Base-by-base conservation (phyloP, 1,140 invertebrate species). In the Pseudobourletiella spinata region DNA sequence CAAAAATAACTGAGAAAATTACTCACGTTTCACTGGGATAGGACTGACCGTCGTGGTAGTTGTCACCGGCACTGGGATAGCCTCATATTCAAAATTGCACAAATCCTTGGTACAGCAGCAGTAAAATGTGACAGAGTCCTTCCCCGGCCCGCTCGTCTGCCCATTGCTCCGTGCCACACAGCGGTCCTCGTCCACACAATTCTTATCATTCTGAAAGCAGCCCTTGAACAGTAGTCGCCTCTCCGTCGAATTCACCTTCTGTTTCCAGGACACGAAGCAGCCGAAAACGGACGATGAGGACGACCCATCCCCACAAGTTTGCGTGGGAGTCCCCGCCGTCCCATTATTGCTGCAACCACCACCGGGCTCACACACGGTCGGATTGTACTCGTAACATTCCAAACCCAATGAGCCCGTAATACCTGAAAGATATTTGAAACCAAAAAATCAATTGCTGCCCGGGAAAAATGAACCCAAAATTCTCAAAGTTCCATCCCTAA, bases 61-160 rank as follows among this genome's bases (percentile, higher is more conserved):
- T 18, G 71, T 46, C 15, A 71, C 86, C 4, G 84, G 82, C 18
- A 77, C 75, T n/a, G 84, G 82, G 66, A 84, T 82, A 78, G 83
- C 91, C 43, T 81, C 82, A 63, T 86, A 85, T 66, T 91, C 83
- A 65, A 79, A 75, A 74, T 95, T 96, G 75, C 93, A 96, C 80
- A 88, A 84, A 69, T 91, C 84, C 15, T 87, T 86, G 75, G 89
- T 86, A 77, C 92, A 95, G 72, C 93, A 96, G 73, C 93, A 96
- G 74, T 89, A 95, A 52, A 87, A 43, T 22, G 64, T 69, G 20
- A 57, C 26, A 3, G 62, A 28, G 18, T 42, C 50, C 30, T 50
- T 76, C 30, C 82, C 79, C n/a, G n/a, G n/a, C n/a, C n/a, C n/a
- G 16, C 83, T 80, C 72, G 84, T 84, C 18, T 80, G 76, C 26